Percentiles rank a stretch among this genome's conserved stretches.
phyloP scores from a whole-genome alignment of 2,888 invertebrate species.

The Tipula lateralis region DNA sequence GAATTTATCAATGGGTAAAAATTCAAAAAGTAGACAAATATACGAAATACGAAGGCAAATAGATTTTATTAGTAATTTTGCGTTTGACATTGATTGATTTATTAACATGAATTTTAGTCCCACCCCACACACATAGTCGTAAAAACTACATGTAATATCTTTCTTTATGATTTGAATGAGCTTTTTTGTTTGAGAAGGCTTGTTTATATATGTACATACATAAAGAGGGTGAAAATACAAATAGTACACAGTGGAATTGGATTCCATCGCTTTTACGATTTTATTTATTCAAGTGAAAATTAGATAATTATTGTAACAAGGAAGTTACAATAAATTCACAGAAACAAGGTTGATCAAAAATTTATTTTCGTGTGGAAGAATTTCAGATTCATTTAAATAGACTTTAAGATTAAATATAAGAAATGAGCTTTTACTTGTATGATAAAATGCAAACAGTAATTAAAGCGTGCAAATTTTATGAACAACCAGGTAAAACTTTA shows the following conservation, averaged over 20 bases:
- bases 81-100: slow-evolving; percentile 11
- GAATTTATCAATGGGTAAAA: not conserved
- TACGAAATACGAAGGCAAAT: not conserved
- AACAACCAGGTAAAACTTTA: too few species aligned
- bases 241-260: not conserved
- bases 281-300: not conserved
- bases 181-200: not conserved
- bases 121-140: not conserved
- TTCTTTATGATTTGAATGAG: not conserved
- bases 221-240: not conserved
- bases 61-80: slow-evolving; percentile 24
- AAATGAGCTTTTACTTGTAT: too few species aligned
- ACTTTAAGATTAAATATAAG: too few species aligned
- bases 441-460: too few species aligned
- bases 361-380: not conserved
- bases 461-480: too few species aligned
- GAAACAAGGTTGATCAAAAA: not conserved
- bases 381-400: too few species aligned
- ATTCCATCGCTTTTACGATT: not conserved
- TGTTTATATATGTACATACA: not conserved
- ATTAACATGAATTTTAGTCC: not conserved
- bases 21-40: not conserved
- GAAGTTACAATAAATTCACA: not conserved
- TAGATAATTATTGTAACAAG: not conserved
- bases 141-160: not conserved